Base-by-base conservation (phyloP, 2,797 vertebrate species). In the Saxicola maurus region DNA sequence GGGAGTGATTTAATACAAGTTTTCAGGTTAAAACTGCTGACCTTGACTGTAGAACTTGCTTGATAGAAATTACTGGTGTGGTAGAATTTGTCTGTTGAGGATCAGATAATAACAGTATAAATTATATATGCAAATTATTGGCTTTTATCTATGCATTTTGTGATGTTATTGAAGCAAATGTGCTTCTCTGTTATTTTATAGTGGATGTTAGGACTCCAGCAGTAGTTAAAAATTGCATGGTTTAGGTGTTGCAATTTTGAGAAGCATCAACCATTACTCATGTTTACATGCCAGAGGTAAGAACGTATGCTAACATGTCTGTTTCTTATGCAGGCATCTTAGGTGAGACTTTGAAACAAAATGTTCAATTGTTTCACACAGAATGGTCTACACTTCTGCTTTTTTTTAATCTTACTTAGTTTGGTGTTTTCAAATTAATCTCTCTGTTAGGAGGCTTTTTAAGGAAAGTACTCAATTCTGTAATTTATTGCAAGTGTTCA, bases 231-330 rank as follows among this genome's bases (percentile, higher is more conserved):
- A 43, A 6, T 7, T 3, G 2, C 3, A 0, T 43, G 3, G 13
- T 48, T 77, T 57, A 80, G 11, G 7, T 60, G 17, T 71, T 86
- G 13, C 7, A 27, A 0, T 68, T 85, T 65, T 72, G 25, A 64
- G 27, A 78, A 53, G 2, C 53, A 19, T 59, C 11, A 59, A 1
- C 4, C 0, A 0, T 78, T 71, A 30, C 3, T 51, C 30, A 5
- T 9, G 11, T 67, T 82, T 81, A 35, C 3, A 2, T 45, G n/a
- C 27, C 21, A 56, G 38, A 45, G 17, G 11, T 75, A 43, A 43
- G 49, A 55, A 40, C 6, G 9, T 48, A 4, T 48, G 6, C 17
- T 74, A 56, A n/a, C 6, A 2, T 8, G 8, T 66, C 8, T 51
- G 5, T 79, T 86, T 79, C 33, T 64, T 67, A 30, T 49, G 51